These are phyloP conservation scores for Phyllostomus discolor DNA, from an alignment of 2,113 vertebrate genomes.

Conservation along the genomic window DNA sequence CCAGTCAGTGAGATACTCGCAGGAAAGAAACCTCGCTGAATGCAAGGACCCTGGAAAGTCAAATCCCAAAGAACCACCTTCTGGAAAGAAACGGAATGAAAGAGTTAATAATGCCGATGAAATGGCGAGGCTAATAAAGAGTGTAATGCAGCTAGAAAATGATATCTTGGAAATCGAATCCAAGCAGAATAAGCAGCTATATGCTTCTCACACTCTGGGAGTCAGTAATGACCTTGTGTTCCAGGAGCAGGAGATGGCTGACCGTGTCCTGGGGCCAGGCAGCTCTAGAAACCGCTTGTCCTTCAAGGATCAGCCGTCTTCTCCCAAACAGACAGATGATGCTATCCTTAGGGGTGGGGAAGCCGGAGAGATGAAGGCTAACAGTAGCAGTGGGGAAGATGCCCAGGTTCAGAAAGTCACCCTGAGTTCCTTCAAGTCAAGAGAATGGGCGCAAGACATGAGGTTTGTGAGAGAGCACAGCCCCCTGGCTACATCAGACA, in stretches of 20 bases:
- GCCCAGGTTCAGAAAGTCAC: neutral
- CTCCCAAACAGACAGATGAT: neutral
- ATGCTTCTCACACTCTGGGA: neutral
- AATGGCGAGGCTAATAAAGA: constrained; percentile 62
- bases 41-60: constrained; percentile 26
- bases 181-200: constrained; percentile 50
- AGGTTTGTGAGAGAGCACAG: neutral
- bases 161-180: constrained; percentile 73
- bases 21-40: constrained; percentile 23
- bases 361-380: neutral
- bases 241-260: constrained; percentile 40
- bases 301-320: constrained; percentile 22
- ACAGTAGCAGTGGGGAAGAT: neutral
- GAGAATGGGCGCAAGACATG: neutral
- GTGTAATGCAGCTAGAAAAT: constrained; percentile 64
- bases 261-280: constrained; percentile 43
- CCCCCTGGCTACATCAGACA: neutral
- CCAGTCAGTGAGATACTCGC: constrained; percentile 30
- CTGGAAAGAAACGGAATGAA: constrained; percentile 51
- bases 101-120: constrained; percentile 50
- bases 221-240: constrained; percentile 27
- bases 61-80: neutral
- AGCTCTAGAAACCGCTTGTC: neutral
- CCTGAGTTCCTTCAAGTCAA: neutral
- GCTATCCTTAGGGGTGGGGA: neutral